Evolutionary conservation across 1,140 invertebrate species (phyloP), one percentile per base, ranked within the genome.

Genomic region (Papilio machaon): DNA sequence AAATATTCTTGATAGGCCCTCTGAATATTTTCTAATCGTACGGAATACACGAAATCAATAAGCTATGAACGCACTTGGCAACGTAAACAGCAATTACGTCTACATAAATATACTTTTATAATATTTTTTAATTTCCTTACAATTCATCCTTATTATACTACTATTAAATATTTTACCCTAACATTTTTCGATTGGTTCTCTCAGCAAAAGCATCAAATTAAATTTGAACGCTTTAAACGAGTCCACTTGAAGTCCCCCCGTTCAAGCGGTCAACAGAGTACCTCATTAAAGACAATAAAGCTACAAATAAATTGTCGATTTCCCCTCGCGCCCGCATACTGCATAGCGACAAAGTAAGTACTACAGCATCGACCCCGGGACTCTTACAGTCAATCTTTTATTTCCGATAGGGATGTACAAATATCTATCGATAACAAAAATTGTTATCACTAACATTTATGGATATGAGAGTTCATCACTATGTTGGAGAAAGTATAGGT

Each of bases 391-490:
- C 85, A 87, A 90, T 88, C 84, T 81, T 82, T 81, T 82, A 79
- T 82, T 85, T 87, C 88, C 87, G 79, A 85, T 84, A 85, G 88
- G 58, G 83, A 82, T 77, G 89, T 73, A 79, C 76, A 46, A 0
- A 52, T 73, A 2, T 38, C 17, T 74, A 74, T 74, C 73, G 73
- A 74, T 74, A 74, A 47, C 3, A 47, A 74, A 74, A 73, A 0
- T 74, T 35, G 38, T 35, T 35, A 30, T 35, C 52, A 2, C 52
- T 54, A 54, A 54, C 10, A 49, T 43, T 43, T 43, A 43, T 43
- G 38, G 38, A 7, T 6, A 43, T 43, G 38, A 30, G 0, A 30
- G 38, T 43, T 43, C 38, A 43, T 43, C 38, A 43, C 38, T 49
- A 49, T 2, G 47, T 49, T 47, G 46, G 6, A 6, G 4, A 1